Base-by-base conservation (phyloP, 1,140 invertebrate species). In the Drosophila bipectinata region DNA sequence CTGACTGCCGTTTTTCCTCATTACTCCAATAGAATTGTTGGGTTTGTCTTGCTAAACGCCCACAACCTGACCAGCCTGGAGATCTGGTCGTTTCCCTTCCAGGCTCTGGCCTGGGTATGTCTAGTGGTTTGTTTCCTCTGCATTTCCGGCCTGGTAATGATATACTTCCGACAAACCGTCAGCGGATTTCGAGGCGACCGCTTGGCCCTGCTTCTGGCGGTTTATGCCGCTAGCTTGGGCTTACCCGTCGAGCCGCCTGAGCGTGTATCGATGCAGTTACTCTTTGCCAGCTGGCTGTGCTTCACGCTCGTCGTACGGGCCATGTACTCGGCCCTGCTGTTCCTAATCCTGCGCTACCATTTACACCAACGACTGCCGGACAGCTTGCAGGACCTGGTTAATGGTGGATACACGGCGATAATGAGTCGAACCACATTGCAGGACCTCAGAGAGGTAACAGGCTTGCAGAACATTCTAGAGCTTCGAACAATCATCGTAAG, bases 311-410 rank as follows among this genome's bases (percentile, higher is more conserved):
- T 82, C n/a, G 45, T 83, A 5, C 59, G 80, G 1, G 54, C 80
- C 47, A 81, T 83, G 64, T 83, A 83, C 41, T 52, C 66, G 15
- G 79, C 79, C 2, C 14, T 83, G 26, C 41, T 83, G 28, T 83
- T 75, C 18, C 49, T 78, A 9, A 64, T 83, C 45, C 58, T 83
- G 12, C 79, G 80, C 10, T 69, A 75, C 14, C 71, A 78, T 6
- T 44, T 83, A 1, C 79, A 83, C 21, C 71, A 82, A 3, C 45
- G 71, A 0, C 48, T 83, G 47, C 80, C 80, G 2, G 53, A 18
- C 8, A 79, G 45, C 2, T 30, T 83, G 9, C 6, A 41, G 21
- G 79, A 78, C 8, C 45, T 82, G 14, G 7, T 48, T 21, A 7
- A 61, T 0, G 56, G 53, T 4, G 44, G 56, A 51, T 83, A 79